Evolutionary conservation across 2,797 vertebrate genomes (phyloP).

Genomic region (Xyrichtys novacula): DNA sequence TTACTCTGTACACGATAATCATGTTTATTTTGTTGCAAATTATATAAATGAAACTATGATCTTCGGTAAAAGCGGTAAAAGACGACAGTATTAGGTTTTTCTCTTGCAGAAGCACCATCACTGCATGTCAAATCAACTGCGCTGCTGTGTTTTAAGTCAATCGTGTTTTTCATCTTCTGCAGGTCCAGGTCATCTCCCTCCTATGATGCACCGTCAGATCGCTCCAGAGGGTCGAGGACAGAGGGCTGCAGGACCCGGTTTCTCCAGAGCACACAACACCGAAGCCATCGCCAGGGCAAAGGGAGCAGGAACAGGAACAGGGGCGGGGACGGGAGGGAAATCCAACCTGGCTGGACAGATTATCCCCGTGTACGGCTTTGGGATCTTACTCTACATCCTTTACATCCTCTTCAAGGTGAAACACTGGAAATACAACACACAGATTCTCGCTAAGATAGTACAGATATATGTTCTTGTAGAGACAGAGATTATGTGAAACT

Average conservation of each 20-base stretch:
- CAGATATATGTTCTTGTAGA: too few relatives aligned
- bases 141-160: neutral
- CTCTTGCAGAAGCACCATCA: too few relatives aligned
- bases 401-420: conserved; percentile 97
- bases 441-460: neutral
- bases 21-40: too few relatives aligned
- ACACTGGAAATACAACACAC: neutral
- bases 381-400: conserved; percentile 95
- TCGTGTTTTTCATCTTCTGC: conserved; percentile 54
- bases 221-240: conserved; percentile 75
- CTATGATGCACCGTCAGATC: conserved; percentile 84
- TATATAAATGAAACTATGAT: too few relatives aligned
- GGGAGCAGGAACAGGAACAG: conserved; percentile 72
- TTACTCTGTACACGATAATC: too few relatives aligned
- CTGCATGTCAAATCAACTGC: neutral
- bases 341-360: conserved; percentile 95
- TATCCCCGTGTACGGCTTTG: conserved; percentile 97
- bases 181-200: conserved; percentile 85
- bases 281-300: conserved; percentile 90
- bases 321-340: conserved; percentile 81
- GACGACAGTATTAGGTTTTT: too few relatives aligned
- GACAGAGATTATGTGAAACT: too few relatives aligned
- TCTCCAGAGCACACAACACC: conserved; percentile 87
- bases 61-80: too few relatives aligned
- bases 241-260: conserved; percentile 39